phyloP scores from a whole-genome alignment of 2,113 vertebrate species.

The Delphinus delphis region DNA sequence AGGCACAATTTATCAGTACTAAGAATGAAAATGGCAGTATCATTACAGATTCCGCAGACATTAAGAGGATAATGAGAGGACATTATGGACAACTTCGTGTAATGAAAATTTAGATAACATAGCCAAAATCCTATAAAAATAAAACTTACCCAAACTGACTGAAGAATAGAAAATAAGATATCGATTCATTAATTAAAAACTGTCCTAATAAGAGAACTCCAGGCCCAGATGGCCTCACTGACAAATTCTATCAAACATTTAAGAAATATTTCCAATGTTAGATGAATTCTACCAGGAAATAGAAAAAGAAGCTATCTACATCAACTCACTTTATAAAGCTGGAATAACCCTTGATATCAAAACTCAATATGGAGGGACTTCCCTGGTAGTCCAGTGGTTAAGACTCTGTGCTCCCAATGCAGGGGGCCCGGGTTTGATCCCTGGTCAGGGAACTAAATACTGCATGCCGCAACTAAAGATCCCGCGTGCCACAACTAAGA shows the following conservation, averaged over 20 bases:
- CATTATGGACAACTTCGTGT: not conserved
- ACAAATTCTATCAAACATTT: not conserved
- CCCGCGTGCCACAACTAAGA: too few species aligned
- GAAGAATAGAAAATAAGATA: constrained; percentile 15
- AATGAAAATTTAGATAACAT: not conserved
- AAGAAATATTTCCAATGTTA: not conserved
- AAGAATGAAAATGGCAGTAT: not conserved
- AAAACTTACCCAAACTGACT: not conserved
- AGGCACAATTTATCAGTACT: not conserved
- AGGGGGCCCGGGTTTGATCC: too few species aligned
- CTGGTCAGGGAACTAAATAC: too few species aligned
- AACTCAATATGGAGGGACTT: too few species aligned
- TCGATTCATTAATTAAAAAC: constrained; percentile 6
- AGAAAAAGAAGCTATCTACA: not conserved
- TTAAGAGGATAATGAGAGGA: not conserved
- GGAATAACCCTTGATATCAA: not conserved
- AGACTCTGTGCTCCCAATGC: too few species aligned
- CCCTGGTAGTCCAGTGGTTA: too few species aligned
- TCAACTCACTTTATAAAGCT: not conserved
- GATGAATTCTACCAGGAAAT: not conserved
- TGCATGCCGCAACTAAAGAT: too few species aligned
- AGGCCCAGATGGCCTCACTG: not conserved
- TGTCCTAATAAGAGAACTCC: not conserved
- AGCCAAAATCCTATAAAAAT: constrained; percentile 8
- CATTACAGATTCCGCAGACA: not conserved